Percentiles rank a stretch among this genome's conserved stretches.
phyloP scores from a whole-genome alignment of 1,140 invertebrate species.

The Papilio machaon region DNA sequence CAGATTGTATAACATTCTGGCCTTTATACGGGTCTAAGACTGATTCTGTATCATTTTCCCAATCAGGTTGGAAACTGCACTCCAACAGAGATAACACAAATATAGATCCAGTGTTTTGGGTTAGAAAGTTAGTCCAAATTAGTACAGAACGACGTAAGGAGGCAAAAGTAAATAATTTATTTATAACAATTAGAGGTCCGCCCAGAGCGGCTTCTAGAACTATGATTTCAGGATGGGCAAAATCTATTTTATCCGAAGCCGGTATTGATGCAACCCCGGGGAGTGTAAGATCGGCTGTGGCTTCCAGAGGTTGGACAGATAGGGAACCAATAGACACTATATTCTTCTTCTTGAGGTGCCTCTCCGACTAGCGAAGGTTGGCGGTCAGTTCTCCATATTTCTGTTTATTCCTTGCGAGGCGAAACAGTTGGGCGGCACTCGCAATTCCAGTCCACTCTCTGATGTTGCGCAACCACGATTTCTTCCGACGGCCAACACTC shows the following conservation, averaged over 20 bases:
- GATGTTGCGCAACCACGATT: too few relatives aligned
- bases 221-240: conserved; percentile 62
- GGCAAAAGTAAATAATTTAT: conserved; percentile 38
- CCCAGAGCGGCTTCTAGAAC: conserved; percentile 44
- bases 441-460: too few relatives aligned
- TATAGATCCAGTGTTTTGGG: conserved; percentile 41
- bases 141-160: conserved; percentile 9
- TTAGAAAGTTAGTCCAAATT: conserved; percentile 37
- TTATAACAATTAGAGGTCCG: conserved; percentile 41
- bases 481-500: too few relatives aligned
- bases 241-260: conserved; percentile 49
- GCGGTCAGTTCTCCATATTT: too few relatives aligned
- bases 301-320: conserved; percentile 53
- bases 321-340: conserved; percentile 54
- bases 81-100: conserved; percentile 36
- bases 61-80: conserved; percentile 44
- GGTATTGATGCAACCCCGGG: conserved; percentile 57
- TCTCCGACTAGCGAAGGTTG: too few relatives aligned
- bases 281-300: conserved; percentile 56
- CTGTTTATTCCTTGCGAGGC: too few relatives aligned
- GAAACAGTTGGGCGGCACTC: too few relatives aligned
- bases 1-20: conserved; percentile 43
- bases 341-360: too few relatives aligned
- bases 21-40: conserved; percentile 48
- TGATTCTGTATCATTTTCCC: conserved; percentile 35